These are phyloP conservation scores for Pica pica DNA, from an alignment of 2,113 vertebrate genomes.

Conservation along the genomic window DNA sequence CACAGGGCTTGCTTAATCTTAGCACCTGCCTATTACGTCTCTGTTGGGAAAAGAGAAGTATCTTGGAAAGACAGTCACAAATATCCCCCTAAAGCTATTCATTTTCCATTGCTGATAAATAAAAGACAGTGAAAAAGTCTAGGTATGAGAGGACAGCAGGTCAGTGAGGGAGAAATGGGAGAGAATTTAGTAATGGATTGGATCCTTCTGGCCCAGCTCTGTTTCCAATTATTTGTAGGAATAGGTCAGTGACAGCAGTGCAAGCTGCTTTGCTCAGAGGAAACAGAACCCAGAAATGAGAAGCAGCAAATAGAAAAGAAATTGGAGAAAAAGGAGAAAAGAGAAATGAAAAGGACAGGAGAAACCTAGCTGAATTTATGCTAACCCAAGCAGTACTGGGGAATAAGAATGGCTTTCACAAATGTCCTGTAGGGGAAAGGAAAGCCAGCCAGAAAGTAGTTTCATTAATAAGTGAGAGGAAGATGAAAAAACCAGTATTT, in stretches of 20 bases:
- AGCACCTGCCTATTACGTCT: background rate
- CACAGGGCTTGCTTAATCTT: background rate
- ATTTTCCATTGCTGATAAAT: background rate
- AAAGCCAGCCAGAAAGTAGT: background rate
- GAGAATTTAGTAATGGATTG: background rate
- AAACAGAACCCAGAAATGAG: background rate
- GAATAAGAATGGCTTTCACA: background rate
- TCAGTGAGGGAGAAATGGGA: background rate
- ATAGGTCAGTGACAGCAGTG: background rate
- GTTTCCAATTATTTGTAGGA: constrained; percentile 11
- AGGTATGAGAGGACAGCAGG: background rate
- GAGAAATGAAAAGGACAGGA: background rate
- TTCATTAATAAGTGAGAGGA: background rate
- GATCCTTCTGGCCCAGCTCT: background rate
- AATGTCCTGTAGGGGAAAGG: background rate
- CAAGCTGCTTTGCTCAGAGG: background rate
- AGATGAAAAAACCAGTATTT: background rate
- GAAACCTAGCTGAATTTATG: background rate
- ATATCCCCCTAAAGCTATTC: background rate
- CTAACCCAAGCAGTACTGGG: background rate
- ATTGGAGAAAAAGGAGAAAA: background rate
- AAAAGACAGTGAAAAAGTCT: background rate
- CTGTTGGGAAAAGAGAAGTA: background rate
- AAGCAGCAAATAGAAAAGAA: background rate
- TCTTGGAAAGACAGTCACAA: background rate